These are phyloP conservation scores for Ypsolopha scabrella DNA, from an alignment of 2,888 invertebrate species.

Conservation along the genomic window DNA sequence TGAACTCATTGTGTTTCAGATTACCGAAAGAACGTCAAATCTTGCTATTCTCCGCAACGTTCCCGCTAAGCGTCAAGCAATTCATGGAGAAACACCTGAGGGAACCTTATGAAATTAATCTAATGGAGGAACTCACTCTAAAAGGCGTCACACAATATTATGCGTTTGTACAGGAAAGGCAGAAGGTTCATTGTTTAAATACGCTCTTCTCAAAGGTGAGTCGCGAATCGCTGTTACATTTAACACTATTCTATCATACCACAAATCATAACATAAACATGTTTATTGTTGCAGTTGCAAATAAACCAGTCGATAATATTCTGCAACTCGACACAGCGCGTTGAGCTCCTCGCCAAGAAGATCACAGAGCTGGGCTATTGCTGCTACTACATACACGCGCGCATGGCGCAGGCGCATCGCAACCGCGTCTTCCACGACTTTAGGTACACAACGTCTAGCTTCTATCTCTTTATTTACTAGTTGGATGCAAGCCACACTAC, in stretches of 20 bases:
- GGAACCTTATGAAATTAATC: slow-evolving; percentile 98
- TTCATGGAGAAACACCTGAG: slow-evolving; percentile 98
- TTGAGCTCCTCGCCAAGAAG: slow-evolving; percentile 98
- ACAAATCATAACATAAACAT: too few relatives aligned
- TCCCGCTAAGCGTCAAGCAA: slow-evolving; percentile 97
- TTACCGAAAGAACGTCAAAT: slow-evolving; percentile 97
- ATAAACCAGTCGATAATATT: slow-evolving; percentile 99
- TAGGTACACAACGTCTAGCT: too few relatives aligned
- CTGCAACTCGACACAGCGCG: slow-evolving; percentile 99
- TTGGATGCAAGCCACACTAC: too few relatives aligned
- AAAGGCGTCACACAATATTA: slow-evolving; percentile 99
- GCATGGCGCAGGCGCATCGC: slow-evolving; percentile 88
- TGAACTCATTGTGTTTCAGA: slow-evolving; percentile 45
- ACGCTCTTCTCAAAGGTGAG: slow-evolving; percentile 97
- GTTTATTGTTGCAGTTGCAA: slow-evolving; percentile 80
- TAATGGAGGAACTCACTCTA: slow-evolving; percentile 99
- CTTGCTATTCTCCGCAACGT: slow-evolving; percentile 98
- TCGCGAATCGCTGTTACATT: not conserved
- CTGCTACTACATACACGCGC: slow-evolving; percentile 99
- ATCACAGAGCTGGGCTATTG: slow-evolving; percentile 99
- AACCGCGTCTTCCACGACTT: slow-evolving; percentile 4
- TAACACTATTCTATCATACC: not conserved
- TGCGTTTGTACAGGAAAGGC: slow-evolving; percentile 99
- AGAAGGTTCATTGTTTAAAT: slow-evolving; percentile 99
- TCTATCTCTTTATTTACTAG: too few relatives aligned